Evolutionary conservation across 2,888 invertebrate species (phyloP), one percentile per base, ranked within the genome.

Genomic region (Drosophila antonietae): DNA sequence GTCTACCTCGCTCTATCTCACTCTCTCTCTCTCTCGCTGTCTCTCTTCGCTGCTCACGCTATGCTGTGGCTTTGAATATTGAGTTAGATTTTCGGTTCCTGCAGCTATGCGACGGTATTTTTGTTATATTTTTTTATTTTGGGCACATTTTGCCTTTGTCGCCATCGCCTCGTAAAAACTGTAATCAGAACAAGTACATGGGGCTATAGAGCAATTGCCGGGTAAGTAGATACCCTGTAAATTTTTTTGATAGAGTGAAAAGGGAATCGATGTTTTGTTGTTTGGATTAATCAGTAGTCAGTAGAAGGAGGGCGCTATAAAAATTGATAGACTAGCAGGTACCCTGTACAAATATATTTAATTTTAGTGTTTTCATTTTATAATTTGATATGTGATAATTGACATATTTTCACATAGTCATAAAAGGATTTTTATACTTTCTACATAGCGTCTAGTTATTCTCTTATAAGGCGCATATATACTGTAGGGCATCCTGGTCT

Each of bases 101-200:
- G 66, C 75, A 86, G 78, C 77, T 74, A 76, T 68, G 69, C 74
- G 55, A 47, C 67, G 28, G 28, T 28, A 56, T 66, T 53, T 56
- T 66, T 47, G 49, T 52, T 59, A 0, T n/a, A n/a, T 2, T 23
- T 23, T n/a, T 39, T 44, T 64, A 37, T 72, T 77, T 80, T 76
- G 76, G 78, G 77, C 75, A 61, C 65, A 78, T 60, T 77, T 78
- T 62, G 37, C 51, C 60, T 65, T 70, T 73, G 81, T 73, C 75
- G 88, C 62, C 73, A 77, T 68, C 75, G 79, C 78, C 73, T 89
- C 86, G 86, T 87, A 87, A 89, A 87, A 87, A 87, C 75, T 82
- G 89, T 89, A 87, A 87, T 87, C 86, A 89, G 82, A 80, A 77
- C 68, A 67, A 67, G 47, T 67, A 67, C 35, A 28, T 41, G 9